These are phyloP conservation scores for Brachionus asplanchnoidis DNA, from an alignment of 1,140 invertebrate genomes.

Conservation along the genomic window DNA sequence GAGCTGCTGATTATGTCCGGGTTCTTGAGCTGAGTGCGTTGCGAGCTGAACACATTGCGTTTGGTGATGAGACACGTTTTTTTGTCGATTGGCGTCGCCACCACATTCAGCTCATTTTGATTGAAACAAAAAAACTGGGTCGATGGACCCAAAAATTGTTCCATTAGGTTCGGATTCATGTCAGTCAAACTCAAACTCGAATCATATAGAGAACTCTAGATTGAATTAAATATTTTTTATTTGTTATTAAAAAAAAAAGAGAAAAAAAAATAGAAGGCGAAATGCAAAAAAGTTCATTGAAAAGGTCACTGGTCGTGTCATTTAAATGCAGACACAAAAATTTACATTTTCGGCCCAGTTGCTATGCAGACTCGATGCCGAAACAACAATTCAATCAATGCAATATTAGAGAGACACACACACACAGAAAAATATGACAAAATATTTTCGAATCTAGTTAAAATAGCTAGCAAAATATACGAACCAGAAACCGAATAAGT, in stretches of 20 bases:
- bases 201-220: neutral
- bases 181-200: neutral
- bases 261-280: neutral
- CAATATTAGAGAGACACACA: neutral
- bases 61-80: slow-evolving; percentile 29
- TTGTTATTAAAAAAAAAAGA: neutral
- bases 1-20: slow-evolving; percentile 19
- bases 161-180: slow-evolving; percentile 41
- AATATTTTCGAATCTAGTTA: neutral
- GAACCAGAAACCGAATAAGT: neutral
- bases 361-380: neutral
- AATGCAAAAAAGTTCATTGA: neutral
- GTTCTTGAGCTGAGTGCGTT: neutral
- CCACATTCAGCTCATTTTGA: slow-evolving; percentile 10
- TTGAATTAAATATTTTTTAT: neutral
- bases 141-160: slow-evolving; percentile 42
- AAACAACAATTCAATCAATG: neutral
- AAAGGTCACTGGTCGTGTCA: neutral
- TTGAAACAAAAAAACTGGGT: slow-evolving; percentile 42
- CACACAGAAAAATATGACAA: neutral
- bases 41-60: neutral
- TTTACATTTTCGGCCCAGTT: neutral
- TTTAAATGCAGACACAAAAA: neutral
- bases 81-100: slow-evolving; percentile 10
- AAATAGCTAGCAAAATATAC: neutral